phyloP scores from a whole-genome alignment of 2,888 invertebrate species.

The Monochamus alternatus region DNA sequence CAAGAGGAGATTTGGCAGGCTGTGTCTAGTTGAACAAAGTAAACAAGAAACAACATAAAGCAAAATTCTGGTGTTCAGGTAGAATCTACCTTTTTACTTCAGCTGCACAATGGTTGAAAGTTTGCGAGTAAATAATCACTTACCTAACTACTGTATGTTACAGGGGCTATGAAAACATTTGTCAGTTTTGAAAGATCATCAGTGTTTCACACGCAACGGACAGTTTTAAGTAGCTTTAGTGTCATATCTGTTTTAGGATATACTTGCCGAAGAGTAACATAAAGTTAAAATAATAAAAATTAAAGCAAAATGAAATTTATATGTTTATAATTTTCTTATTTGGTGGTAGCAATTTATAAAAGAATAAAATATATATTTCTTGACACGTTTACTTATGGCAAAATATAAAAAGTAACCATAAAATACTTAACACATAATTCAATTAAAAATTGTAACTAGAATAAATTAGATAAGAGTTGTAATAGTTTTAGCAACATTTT shows the following conservation, averaged over 20 bases:
- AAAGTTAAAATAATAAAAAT: too few relatives aligned
- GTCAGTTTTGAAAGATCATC: background rate
- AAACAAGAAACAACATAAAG: background rate
- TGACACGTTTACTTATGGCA: too few relatives aligned
- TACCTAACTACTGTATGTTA: slow-evolving; percentile 8
- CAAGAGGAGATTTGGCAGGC: background rate
- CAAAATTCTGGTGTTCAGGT: slow-evolving; percentile 21
- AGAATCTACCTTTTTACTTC: slow-evolving; percentile 4
- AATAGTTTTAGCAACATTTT: too few relatives aligned
- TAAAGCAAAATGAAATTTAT: too few relatives aligned
- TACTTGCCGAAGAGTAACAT: background rate
- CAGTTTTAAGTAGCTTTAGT: background rate
- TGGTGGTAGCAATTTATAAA: too few relatives aligned
- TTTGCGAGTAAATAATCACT: slow-evolving; percentile 2
- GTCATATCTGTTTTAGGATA: background rate
- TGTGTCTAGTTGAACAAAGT: slow-evolving; percentile 2
- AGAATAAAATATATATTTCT: too few relatives aligned
- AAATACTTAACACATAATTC: too few relatives aligned
- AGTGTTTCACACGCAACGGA: background rate
- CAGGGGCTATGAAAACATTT: slow-evolving; percentile 6
- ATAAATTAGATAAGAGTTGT: too few relatives aligned
- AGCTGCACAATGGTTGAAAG: background rate
- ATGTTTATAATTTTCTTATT: too few relatives aligned
- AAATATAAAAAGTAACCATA: too few relatives aligned
- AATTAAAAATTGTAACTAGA: too few relatives aligned